These are phyloP conservation scores for Hydriomena furcata DNA, from an alignment of 2,888 invertebrate genomes.

Conservation along the genomic window DNA sequence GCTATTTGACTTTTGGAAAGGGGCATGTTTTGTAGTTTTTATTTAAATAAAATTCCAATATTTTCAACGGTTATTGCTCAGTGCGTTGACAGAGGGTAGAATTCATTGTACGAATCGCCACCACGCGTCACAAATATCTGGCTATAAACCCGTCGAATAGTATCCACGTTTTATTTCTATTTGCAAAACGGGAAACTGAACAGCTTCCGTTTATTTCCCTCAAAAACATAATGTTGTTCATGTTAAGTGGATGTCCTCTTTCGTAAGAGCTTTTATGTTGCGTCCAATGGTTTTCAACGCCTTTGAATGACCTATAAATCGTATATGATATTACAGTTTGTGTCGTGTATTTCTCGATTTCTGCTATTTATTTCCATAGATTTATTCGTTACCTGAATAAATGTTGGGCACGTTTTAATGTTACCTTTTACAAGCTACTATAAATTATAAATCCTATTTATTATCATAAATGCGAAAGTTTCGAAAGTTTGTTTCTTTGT, in stretches of 20 bases:
- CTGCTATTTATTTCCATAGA: constrained; percentile 25
- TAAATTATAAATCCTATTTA: no score
- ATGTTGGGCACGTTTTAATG: not conserved
- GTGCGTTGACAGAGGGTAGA: constrained; percentile 52
- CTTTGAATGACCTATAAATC: constrained; percentile 60
- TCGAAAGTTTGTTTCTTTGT: no score
- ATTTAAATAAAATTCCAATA: constrained; percentile 70
- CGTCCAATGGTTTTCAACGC: constrained; percentile 53
- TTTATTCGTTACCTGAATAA: constrained; percentile 25
- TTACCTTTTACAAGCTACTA: no score
- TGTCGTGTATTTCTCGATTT: constrained; percentile 48
- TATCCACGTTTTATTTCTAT: constrained; percentile 32
- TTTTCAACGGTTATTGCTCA: constrained; percentile 57
- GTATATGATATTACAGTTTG: constrained; percentile 57
- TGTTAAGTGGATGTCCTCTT: constrained; percentile 46
- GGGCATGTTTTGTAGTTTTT: constrained; percentile 55
- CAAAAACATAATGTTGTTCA: constrained; percentile 33
- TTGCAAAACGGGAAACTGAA: constrained; percentile 34
- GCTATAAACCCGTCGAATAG: constrained; percentile 26
- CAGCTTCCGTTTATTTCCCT: constrained; percentile 29
- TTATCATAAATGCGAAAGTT: no score
- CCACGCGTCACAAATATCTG: constrained; percentile 24
- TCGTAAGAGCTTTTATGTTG: constrained; percentile 51
- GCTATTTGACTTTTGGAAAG: constrained; percentile 2
- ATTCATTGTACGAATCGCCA: constrained; percentile 45